Evolutionary conservation across 1,140 invertebrate species (phyloP).

Genomic region (Gyrodactylus salaris): DNA sequence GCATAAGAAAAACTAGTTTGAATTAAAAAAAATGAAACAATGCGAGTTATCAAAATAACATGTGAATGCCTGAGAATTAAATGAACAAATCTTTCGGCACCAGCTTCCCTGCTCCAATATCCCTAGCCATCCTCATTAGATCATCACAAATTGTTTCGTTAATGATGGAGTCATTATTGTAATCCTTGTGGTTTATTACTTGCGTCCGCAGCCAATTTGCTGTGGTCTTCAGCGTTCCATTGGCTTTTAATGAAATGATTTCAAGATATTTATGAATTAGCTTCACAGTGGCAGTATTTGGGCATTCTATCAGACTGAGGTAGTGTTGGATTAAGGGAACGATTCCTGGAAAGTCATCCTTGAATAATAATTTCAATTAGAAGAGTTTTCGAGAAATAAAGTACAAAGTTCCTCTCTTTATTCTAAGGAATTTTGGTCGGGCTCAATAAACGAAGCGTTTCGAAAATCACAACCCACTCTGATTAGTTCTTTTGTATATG

Average conservation of each 20-base stretch:
- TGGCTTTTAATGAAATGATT: slow-evolving; percentile 51
- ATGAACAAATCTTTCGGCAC: neutral
- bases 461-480: too few relatives aligned
- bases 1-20: too few relatives aligned
- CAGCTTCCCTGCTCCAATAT: neutral
- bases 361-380: neutral
- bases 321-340: slow-evolving; percentile 68
- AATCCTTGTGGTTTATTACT: slow-evolving; percentile 49
- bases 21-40: too few relatives aligned
- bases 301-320: slow-evolving; percentile 41
- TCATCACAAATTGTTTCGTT: slow-evolving; percentile 65
- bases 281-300: slow-evolving; percentile 43
- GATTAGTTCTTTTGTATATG: too few relatives aligned
- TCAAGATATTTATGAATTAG: slow-evolving; percentile 80
- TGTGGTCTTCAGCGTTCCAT: slow-evolving; percentile 17
- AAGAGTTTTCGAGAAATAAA: too few relatives aligned
- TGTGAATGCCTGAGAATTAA: too few relatives aligned
- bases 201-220: slow-evolving; percentile 55
- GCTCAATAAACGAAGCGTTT: too few relatives aligned
- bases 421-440: too few relatives aligned
- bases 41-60: too few relatives aligned
- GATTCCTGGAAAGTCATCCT: slow-evolving; percentile 52
- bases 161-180: slow-evolving; percentile 55
- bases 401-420: too few relatives aligned
- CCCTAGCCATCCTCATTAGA: slow-evolving; percentile 18